phyloP scores from a whole-genome alignment of 2,888 invertebrate species.

The Drepanosiphum platanoidis region DNA sequence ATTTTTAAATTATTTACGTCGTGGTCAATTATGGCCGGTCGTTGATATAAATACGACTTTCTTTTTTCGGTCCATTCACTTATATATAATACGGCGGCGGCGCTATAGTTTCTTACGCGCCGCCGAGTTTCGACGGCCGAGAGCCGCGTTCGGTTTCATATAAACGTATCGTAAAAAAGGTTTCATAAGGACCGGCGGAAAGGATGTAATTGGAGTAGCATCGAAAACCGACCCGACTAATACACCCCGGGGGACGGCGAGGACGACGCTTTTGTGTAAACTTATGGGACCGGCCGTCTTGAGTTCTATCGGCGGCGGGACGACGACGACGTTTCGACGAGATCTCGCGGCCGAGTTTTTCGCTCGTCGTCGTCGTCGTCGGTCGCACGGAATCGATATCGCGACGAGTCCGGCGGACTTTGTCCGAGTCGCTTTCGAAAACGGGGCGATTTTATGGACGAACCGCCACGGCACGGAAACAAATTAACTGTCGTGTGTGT shows the following conservation, averaged over 20 bases:
- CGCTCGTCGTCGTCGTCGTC: too few species aligned
- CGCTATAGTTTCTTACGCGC: neutral
- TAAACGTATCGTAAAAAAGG: slow-evolving; percentile 11
- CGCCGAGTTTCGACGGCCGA: neutral
- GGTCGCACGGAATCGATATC: neutral
- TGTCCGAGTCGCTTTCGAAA: neutral
- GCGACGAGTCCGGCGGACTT: too few species aligned
- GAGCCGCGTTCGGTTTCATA: neutral
- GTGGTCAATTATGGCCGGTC: too few species aligned
- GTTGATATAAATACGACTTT: too few species aligned
- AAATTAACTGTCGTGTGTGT: too few species aligned
- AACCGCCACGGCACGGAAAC: too few species aligned
- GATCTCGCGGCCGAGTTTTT: neutral
- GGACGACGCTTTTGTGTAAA: neutral
- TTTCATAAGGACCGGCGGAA: neutral
- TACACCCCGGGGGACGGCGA: neutral
- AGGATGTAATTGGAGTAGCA: neutral
- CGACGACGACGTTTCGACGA: neutral
- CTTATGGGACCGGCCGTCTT: neutral
- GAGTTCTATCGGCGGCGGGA: too few species aligned
- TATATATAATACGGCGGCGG: too few species aligned
- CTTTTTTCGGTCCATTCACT: neutral
- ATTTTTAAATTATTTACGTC: too few species aligned
- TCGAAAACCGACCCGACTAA: neutral
- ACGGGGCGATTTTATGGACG: neutral